Evolutionary conservation across 2,888 invertebrate species (phyloP), one percentile per base, ranked within the genome.

Genomic region (Melinaea menophilus): DNA sequence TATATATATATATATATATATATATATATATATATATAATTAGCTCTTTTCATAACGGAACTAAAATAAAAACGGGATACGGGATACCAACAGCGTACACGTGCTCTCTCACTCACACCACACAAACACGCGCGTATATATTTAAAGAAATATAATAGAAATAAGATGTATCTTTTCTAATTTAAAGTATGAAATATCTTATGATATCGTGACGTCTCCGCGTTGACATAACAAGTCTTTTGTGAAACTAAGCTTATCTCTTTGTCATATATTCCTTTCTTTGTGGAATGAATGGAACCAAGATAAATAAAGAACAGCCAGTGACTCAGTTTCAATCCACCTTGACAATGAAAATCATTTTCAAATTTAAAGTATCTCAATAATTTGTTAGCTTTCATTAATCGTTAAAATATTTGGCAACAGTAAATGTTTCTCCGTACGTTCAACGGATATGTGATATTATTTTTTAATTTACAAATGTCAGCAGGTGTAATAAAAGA

Each of bases 401-500:
- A 13, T 22, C 22, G 22, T 22, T 51, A 7, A 31, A 22, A 31
- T 51, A 11, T 22, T 51, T 51, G 51, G 51, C 51, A 51, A 51
- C 31, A 31, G 11, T 51, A 31, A 31, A 31, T 51, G 22, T 48
- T 48, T 48, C 48, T 48, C 7, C 13, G 22, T 51, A 31, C 51
- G 31, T 51, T 31, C 22, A 51, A 51, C 51, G 51, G 51, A 51
- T 31, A 51, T 51, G 31, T 51, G 5, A 22, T 51, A 51, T 51
- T 51, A 51, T 51, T 51, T 31, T 11, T 51, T 31, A 22, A 31
- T 51, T 22, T 51, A 51, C 51, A 51, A 31, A 51, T 51, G 51
- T 31, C 31, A 51, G 51, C 51, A 51, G 51, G 51, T 51, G 51
- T 31, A 51, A 51, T 51, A 51, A 51, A 22, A 51, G 9, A 51